Evolutionary conservation across 1,140 invertebrate genomes (phyloP).

Genomic region (Drosophila seguyi): DNA sequence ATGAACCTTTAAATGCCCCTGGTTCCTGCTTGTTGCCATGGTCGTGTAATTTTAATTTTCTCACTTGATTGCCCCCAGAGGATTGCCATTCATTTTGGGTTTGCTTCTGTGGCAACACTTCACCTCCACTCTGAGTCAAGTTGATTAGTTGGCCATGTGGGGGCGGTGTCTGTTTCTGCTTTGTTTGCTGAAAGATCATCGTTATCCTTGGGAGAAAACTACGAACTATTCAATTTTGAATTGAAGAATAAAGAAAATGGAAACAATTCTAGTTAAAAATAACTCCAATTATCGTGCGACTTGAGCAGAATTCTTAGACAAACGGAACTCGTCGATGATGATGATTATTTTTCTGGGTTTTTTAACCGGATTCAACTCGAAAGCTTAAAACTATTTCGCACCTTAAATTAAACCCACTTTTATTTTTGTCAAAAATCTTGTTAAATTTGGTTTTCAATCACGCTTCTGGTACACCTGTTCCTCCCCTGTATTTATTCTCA

Average conservation of each 20-base stretch:
- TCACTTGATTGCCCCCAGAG: constrained; percentile 74
- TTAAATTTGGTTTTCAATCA: constrained; percentile 23
- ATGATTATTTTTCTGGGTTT: neutral
- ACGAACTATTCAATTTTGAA: neutral
- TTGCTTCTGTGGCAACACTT: constrained; percentile 25
- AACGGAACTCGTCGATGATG: constrained; percentile 1
- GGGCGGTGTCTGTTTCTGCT: constrained; percentile 14
- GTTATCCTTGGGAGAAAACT: too few relatives aligned
- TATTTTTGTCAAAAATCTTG: constrained; percentile 13
- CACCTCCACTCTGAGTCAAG: constrained; percentile 12
- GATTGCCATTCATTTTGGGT: constrained; percentile 52
- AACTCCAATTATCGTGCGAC: neutral
- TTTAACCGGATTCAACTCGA: constrained; percentile 5
- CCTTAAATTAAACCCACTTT: constrained; percentile 1
- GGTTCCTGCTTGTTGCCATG: constrained; percentile 50
- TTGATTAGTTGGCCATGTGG: constrained; percentile 47
- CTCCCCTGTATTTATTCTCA: constrained; percentile 1
- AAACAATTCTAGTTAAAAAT: neutral
- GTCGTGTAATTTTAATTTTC: constrained; percentile 83
- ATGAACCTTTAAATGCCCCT: constrained; percentile 80
- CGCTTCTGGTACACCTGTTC: constrained; percentile 7
- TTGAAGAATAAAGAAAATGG: neutral
- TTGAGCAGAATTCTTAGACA: neutral
- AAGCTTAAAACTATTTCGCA: constrained; percentile 7
- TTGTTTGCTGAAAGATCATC: constrained; percentile 28